Percentiles rank a stretch among this genome's conserved stretches.
Evolutionary conservation across 2,113 vertebrate genomes (phyloP).

Genomic region (Trinectes maculatus): DNA sequence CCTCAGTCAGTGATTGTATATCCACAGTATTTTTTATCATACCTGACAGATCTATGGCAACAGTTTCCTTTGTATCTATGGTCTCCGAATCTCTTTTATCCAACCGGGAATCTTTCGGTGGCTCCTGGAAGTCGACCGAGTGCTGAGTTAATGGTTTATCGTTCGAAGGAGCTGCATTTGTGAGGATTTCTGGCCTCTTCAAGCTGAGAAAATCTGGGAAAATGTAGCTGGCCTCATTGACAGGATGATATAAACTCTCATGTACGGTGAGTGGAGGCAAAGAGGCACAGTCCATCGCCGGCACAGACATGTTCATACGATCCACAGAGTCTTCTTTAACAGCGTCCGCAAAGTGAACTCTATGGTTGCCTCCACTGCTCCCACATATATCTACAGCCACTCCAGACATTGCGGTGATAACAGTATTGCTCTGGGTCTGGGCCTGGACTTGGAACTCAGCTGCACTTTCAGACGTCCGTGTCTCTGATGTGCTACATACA

Average conservation of each 20-base stretch:
- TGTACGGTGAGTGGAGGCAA: slow-evolving; percentile 81
- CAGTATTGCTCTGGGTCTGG: slow-evolving; percentile 38
- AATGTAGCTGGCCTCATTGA: slow-evolving; percentile 78
- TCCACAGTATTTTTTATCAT: slow-evolving; percentile 31
- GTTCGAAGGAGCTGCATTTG: slow-evolving; percentile 15
- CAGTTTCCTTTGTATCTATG: slow-evolving; percentile 11
- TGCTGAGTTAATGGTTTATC: slow-evolving; percentile 21
- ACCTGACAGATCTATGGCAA: slow-evolving; percentile 29
- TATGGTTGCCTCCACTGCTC: slow-evolving; percentile 46
- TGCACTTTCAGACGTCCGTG: slow-evolving; percentile 13
- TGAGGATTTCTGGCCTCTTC: slow-evolving; percentile 51
- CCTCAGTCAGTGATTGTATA: neutral
- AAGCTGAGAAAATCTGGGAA: slow-evolving; percentile 67
- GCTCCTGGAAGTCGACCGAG: slow-evolving; percentile 15
- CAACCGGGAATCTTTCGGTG: slow-evolving; percentile 18
- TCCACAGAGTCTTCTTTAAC: slow-evolving; percentile 53
- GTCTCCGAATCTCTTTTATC: slow-evolving; percentile 11
- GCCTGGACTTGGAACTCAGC: slow-evolving; percentile 23
- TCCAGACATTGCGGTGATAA: slow-evolving; percentile 38
- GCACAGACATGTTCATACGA: slow-evolving; percentile 18
- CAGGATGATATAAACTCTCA: slow-evolving; percentile 80
- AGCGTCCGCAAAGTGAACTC: slow-evolving; percentile 65
- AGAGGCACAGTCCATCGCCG: slow-evolving; percentile 68
- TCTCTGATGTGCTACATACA: slow-evolving; percentile 47
- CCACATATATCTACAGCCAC: slow-evolving; percentile 47